These are phyloP conservation scores for Aphrophora alni DNA, from an alignment of 2,888 invertebrate genomes.

Conservation along the genomic window DNA sequence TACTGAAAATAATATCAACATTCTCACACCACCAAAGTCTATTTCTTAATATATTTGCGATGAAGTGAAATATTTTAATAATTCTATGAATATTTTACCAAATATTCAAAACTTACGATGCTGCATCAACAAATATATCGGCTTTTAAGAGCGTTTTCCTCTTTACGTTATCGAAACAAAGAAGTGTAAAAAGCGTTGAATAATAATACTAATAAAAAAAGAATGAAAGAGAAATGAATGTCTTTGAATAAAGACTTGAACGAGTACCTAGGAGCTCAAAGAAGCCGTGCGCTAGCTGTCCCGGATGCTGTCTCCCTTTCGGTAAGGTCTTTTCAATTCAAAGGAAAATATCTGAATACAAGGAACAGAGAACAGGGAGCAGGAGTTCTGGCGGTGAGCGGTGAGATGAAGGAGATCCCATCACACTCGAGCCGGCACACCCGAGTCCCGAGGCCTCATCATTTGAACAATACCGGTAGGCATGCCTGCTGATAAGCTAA, in stretches of 20 bases:
- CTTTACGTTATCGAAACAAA: neutral
- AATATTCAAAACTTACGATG: neutral
- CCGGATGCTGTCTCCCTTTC: neutral
- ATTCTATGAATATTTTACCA: neutral
- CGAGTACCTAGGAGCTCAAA: neutral
- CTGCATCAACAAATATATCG: neutral
- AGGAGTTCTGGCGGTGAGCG: neutral
- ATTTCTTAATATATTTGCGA: too few relatives aligned
- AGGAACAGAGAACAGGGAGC: neutral
- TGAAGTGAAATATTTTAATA: too few relatives aligned
- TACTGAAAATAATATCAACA: too few relatives aligned
- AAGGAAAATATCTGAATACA: neutral
- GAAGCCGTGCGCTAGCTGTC: neutral
- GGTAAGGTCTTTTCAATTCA: neutral
- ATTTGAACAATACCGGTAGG: too few relatives aligned
- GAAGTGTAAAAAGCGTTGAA: neutral
- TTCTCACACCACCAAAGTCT: too few relatives aligned
- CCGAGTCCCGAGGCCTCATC: too few relatives aligned
- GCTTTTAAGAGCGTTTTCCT: neutral
- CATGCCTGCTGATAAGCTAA: neutral
- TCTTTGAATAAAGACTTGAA: neutral
- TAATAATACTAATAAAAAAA: neutral
- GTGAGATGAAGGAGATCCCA: neutral
- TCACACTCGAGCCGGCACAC: neutral
- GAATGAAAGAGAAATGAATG: neutral